Conservation (phyloP, 2,888 invertebrate genomes). For the Hirtodrosophila cameraria region DNA sequence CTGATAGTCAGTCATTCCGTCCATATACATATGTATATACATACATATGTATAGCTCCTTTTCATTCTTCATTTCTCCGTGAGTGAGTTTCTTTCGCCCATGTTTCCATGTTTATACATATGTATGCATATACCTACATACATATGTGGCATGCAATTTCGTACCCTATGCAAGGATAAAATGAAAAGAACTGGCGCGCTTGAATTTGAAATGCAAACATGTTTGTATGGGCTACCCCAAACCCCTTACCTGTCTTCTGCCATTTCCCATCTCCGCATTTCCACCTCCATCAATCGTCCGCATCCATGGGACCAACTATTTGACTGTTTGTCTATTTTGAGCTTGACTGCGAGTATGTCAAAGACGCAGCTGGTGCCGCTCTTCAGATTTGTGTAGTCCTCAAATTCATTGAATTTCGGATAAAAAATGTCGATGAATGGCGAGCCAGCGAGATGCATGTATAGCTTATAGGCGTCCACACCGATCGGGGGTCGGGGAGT, state of each 20-base stretch:
- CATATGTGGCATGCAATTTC: constrained; percentile 37
- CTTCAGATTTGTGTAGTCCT: constrained; percentile 55
- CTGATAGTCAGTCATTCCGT: constrained; percentile 6
- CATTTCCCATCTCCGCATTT: background rate
- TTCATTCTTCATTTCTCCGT: background rate
- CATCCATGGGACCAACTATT: constrained; percentile 6
- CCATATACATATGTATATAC: constrained; percentile 1
- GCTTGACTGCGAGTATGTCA: constrained; percentile 47
- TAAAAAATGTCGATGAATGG: constrained; percentile 32
- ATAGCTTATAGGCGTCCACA: constrained; percentile 15
- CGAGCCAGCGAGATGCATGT: constrained; percentile 16
- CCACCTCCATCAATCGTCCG: background rate
- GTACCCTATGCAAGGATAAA: constrained; percentile 17
- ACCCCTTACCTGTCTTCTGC: background rate
- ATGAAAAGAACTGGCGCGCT: constrained; percentile 44
- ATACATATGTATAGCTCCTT: constrained; percentile 3
- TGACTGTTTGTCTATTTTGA: constrained; percentile 53
- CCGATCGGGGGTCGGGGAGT: too few relatives aligned
- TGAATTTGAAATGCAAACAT: constrained; percentile 76
- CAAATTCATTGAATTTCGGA: constrained; percentile 68
- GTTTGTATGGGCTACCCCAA: constrained; percentile 29
- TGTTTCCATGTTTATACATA: constrained; percentile 5
- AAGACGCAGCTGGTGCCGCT: constrained; percentile 49
- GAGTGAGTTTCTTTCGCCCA: constrained; percentile 14
- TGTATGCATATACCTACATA: too few relatives aligned